A percentile compares a stretch with the other conserved stretches of the same genome.
phyloP scores from a whole-genome alignment of 2,113 vertebrate species.

The Alces alces region DNA sequence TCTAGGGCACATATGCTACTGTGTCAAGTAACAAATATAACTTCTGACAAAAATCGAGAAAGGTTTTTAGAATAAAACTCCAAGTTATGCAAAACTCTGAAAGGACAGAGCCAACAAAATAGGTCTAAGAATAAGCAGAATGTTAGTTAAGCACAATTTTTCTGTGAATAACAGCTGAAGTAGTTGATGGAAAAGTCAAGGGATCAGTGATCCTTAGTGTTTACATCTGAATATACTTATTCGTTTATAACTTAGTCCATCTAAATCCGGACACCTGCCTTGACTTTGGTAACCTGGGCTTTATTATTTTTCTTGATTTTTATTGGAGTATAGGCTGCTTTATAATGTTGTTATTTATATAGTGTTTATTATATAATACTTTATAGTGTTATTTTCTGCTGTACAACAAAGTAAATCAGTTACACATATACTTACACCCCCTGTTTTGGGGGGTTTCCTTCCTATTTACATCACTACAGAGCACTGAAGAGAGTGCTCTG shows the following conservation, averaged over 20 bases:
- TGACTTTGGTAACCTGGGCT: not conserved
- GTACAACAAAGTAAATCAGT: not conserved
- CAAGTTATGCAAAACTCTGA: not conserved
- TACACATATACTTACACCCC: not conserved
- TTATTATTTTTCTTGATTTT: not conserved
- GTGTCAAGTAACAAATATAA: not conserved
- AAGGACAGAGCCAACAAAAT: not conserved
- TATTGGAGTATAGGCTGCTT: not conserved
- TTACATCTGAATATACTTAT: not conserved
- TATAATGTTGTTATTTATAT: not conserved
- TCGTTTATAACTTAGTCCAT: not conserved
- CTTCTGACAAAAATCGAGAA: not conserved
- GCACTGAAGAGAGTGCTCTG: not conserved
- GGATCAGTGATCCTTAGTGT: not conserved
- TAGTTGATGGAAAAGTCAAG: not conserved
- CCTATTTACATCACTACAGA: not conserved
- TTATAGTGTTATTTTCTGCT: not conserved
- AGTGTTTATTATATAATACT: too few species aligned
- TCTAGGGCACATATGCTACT: not conserved
- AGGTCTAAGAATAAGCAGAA: not conserved
- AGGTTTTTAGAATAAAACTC: conserved; percentile 9
- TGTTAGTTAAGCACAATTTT: not conserved
- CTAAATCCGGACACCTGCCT: not conserved
- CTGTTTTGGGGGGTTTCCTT: not conserved
- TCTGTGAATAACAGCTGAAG: not conserved